Conservation (phyloP, 2,888 invertebrate genomes). For the Melanchra persicariae region DNA sequence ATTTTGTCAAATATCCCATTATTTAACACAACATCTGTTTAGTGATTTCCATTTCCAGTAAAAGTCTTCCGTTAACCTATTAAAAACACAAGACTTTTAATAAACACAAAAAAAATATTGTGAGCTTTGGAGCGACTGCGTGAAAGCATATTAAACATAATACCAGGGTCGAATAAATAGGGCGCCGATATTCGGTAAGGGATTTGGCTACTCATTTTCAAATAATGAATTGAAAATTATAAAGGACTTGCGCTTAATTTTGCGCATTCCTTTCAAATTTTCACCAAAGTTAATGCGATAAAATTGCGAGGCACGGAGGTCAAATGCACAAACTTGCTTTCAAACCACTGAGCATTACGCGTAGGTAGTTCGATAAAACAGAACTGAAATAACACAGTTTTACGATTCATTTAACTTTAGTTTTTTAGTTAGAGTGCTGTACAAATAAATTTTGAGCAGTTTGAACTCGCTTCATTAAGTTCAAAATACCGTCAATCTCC, state of each 20-base stretch:
- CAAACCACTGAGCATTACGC: slow-evolving; percentile 4
- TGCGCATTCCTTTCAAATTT: not conserved
- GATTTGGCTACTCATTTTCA: not conserved
- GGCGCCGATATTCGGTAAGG: not conserved
- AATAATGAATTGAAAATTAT: slow-evolving; percentile 1
- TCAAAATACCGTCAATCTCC: not conserved
- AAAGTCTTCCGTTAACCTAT: too few relatives aligned
- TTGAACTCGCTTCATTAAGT: not conserved
- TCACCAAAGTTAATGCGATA: not conserved
- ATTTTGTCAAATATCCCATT: too few relatives aligned
- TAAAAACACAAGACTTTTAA: not conserved
- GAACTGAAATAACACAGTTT: slow-evolving; percentile 9
- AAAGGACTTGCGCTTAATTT: slow-evolving; percentile 7
- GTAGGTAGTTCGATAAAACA: not conserved
- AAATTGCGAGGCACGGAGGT: not conserved
- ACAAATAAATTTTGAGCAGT: slow-evolving; percentile 6
- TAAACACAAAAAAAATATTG: not conserved
- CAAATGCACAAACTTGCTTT: not conserved
- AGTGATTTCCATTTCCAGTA: too few relatives aligned
- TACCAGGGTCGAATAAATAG: slow-evolving; percentile 4
- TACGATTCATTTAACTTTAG: slow-evolving; percentile 7
- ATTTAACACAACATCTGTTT: too few relatives aligned
- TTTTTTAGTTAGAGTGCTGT: not conserved
- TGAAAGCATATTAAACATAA: not conserved
- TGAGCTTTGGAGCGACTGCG: not conserved